Evolutionary conservation across 2,113 vertebrate species (phyloP).

Genomic region (Apteryx mantelli): DNA sequence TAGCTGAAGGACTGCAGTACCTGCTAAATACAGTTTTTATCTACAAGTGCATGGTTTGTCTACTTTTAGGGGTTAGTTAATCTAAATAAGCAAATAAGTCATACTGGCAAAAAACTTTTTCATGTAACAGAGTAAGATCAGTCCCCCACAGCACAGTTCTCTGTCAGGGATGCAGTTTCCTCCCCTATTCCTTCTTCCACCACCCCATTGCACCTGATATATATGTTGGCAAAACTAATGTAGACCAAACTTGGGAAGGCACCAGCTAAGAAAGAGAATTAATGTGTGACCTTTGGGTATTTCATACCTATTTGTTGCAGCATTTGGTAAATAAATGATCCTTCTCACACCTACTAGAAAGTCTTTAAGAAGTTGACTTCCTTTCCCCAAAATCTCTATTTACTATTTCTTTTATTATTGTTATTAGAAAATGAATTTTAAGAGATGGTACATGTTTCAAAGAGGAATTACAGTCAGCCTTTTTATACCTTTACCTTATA

Average conservation of each 20-base stretch:
- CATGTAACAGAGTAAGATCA: neutral
- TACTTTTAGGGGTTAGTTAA: neutral
- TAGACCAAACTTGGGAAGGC: neutral
- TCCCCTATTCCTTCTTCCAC: neutral
- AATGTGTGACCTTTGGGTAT: neutral
- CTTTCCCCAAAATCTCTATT: neutral
- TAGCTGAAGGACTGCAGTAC: conserved; percentile 8
- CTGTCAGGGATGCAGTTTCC: neutral
- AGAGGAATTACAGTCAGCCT: neutral
- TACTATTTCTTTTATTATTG: neutral
- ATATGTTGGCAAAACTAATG: neutral
- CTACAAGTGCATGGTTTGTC: neutral
- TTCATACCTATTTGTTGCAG: neutral
- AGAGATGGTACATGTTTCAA: neutral
- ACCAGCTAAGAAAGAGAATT: neutral
- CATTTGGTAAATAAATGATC: neutral
- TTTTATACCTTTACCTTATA: neutral
- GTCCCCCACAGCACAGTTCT: neutral
- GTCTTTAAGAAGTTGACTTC: neutral
- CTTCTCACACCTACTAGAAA: neutral
- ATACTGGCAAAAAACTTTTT: neutral
- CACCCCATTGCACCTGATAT: neutral
- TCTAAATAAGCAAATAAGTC: neutral
- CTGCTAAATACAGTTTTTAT: neutral
- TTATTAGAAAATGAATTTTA: neutral